Evolutionary conservation across 2,888 invertebrate genomes (phyloP).

Genomic region (Linyphia triangularis): DNA sequence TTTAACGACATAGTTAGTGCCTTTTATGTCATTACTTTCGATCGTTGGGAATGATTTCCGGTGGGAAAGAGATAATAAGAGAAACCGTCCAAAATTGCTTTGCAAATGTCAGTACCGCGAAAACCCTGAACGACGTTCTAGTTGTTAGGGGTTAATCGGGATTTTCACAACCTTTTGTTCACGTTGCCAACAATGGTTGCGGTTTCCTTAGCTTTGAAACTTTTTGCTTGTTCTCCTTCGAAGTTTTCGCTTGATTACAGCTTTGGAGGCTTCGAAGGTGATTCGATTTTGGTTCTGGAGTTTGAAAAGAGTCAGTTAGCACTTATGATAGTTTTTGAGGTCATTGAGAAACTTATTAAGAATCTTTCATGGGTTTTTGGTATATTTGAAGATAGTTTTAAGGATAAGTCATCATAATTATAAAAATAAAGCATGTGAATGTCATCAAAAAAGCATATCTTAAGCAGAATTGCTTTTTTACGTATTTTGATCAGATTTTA

Average conservation of each 20-base stretch:
- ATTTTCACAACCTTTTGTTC: constrained; percentile 55
- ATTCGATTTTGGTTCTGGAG: background rate
- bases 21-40: constrained; percentile 66
- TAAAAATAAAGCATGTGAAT: too few species aligned
- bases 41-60: constrained; percentile 64
- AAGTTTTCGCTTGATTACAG: background rate
- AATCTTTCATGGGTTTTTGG: background rate
- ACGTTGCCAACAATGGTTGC: constrained; percentile 6
- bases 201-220: background rate
- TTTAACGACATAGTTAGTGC: constrained; percentile 67
- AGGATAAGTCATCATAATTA: too few species aligned
- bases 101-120: constrained; percentile 48
- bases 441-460: too few species aligned
- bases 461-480: too few species aligned
- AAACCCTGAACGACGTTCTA: constrained; percentile 29
- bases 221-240: background rate
- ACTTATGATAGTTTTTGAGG: background rate
- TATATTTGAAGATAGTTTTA: too few species aligned
- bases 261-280: background rate
- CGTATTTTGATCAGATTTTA: too few species aligned
- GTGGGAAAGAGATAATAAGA: constrained; percentile 59
- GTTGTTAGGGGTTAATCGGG: constrained; percentile 59
- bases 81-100: constrained; percentile 61
- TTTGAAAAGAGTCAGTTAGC: background rate
- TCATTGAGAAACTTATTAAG: background rate